Percentiles rank a stretch among this genome's conserved stretches.
phyloP scores from a whole-genome alignment of 2,888 invertebrate genomes.

The Endotricha flammealis region DNA sequence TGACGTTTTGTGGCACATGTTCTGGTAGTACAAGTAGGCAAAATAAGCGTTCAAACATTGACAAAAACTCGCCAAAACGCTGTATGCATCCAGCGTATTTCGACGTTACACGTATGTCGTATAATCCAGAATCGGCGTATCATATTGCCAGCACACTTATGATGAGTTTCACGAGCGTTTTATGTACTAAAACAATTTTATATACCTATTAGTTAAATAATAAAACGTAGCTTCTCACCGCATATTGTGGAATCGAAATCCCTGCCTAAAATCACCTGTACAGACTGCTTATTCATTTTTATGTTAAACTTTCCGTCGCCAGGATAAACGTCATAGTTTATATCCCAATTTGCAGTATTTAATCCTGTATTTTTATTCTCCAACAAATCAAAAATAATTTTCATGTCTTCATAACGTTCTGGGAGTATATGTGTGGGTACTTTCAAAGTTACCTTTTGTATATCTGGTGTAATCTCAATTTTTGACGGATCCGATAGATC shows the following conservation, averaged over 20 bases:
- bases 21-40: too few species aligned
- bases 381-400: slow-evolving; percentile 54
- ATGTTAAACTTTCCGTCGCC: slow-evolving; percentile 49
- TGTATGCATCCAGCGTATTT: too few species aligned
- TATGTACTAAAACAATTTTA: too few species aligned
- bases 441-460: slow-evolving; percentile 46
- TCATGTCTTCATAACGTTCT: slow-evolving; percentile 53
- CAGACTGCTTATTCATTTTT: slow-evolving; percentile 50
- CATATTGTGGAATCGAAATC: slow-evolving; percentile 50
- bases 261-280: slow-evolving; percentile 41
- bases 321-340: slow-evolving; percentile 40
- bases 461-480: slow-evolving; percentile 19
- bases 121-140: too few species aligned
- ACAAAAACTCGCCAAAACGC: too few species aligned
- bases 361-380: slow-evolving; percentile 63
- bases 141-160: too few species aligned
- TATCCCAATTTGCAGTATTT: slow-evolving; percentile 58
- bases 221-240: slow-evolving; percentile 52
- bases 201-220: slow-evolving; percentile 31
- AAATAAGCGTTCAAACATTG: too few species aligned
- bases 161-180: too few species aligned
- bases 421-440: slow-evolving; percentile 50
- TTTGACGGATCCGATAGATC: not conserved
- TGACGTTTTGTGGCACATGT: too few species aligned
- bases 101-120: too few species aligned